Conservation (phyloP, 2,113 vertebrate genomes). For the Oostethus manadensis region DNA sequence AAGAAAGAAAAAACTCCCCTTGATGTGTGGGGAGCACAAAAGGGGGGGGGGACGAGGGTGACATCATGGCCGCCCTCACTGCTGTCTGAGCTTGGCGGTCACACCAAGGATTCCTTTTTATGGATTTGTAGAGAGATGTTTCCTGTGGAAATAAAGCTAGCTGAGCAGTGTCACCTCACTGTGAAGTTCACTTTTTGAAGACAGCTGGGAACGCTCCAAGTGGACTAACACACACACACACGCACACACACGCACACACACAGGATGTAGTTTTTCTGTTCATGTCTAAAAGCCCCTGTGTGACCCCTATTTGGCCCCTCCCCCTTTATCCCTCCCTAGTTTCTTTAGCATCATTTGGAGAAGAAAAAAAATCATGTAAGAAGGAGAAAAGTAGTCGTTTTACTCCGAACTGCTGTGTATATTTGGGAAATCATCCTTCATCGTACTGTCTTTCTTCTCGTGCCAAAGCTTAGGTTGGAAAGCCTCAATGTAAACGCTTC, state of each 20-base stretch:
- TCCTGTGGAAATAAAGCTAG: constrained; percentile 99
- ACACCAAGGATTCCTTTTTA: constrained; percentile 55
- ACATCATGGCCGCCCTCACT: constrained; percentile 36
- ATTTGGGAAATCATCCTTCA: constrained; percentile 52
- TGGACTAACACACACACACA: constrained; percentile 33
- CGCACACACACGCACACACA: constrained; percentile 12
- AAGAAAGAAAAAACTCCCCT: constrained; percentile 10
- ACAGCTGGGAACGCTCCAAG: constrained; percentile 43
- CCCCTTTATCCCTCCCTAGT: neutral
- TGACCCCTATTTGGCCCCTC: constrained; percentile 35
- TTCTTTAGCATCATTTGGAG: constrained; percentile 8
- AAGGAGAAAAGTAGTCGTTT: constrained; percentile 34
- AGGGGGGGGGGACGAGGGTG: constrained; percentile 19
- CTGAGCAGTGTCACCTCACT: constrained; percentile 89
- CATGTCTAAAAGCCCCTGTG: constrained; percentile 60
- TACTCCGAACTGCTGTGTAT: constrained; percentile 52
- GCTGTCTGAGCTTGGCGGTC: constrained; percentile 39
- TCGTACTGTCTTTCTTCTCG: constrained; percentile 52
- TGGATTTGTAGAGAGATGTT: constrained; percentile 79
- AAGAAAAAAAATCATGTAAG: neutral
- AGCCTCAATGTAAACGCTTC: constrained; percentile 29
- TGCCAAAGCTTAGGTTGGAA: constrained; percentile 66
- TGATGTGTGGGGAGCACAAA: constrained; percentile 6
- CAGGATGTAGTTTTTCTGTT: constrained; percentile 66
- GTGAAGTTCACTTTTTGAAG: constrained; percentile 82